Evolutionary conservation across 1,140 invertebrate genomes (phyloP).

Genomic region (Coelopa frigida): DNA sequence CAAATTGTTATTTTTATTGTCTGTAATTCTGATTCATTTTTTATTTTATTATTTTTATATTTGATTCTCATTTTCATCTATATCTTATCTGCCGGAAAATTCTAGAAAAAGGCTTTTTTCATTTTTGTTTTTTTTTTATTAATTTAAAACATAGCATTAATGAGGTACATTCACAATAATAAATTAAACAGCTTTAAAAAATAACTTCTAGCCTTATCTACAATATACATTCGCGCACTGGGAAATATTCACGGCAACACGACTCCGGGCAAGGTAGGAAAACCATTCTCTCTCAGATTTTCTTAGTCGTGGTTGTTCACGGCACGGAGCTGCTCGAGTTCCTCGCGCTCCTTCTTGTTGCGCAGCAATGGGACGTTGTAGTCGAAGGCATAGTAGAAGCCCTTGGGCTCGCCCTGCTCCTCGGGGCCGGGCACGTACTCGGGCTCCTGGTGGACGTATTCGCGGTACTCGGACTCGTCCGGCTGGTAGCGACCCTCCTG

Average conservation of each 20-base stretch:
- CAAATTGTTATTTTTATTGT: background rate
- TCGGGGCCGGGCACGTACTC: slow-evolving; percentile 39
- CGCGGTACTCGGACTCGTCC: slow-evolving; percentile 23
- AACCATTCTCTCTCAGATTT: too few relatives aligned
- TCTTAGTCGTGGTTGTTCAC: slow-evolving; percentile 38
- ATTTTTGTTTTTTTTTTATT: too few relatives aligned
- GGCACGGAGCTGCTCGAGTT: slow-evolving; percentile 32
- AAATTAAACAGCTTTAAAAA: too few relatives aligned
- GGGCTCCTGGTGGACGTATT: slow-evolving; percentile 35
- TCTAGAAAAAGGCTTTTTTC: too few relatives aligned
- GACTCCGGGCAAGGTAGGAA: too few relatives aligned
- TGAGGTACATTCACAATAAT: too few relatives aligned
- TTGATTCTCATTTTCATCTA: background rate
- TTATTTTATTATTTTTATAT: slow-evolving; percentile 3
- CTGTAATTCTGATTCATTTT: background rate
- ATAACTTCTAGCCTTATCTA: too few relatives aligned
- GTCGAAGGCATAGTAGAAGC: slow-evolving; percentile 60
- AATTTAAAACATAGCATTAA: too few relatives aligned
- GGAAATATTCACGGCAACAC: too few relatives aligned
- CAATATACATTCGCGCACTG: too few relatives aligned
- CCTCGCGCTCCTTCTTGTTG: slow-evolving; percentile 39
- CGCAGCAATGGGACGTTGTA: slow-evolving; percentile 51
- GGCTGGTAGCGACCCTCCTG: slow-evolving; percentile 33
- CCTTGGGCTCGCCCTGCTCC: slow-evolving; percentile 54
- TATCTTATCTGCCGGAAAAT: too few relatives aligned